These are phyloP conservation scores for Pangasius djambal DNA, from an alignment of 2,797 vertebrate species.

Conservation along the genomic window DNA sequence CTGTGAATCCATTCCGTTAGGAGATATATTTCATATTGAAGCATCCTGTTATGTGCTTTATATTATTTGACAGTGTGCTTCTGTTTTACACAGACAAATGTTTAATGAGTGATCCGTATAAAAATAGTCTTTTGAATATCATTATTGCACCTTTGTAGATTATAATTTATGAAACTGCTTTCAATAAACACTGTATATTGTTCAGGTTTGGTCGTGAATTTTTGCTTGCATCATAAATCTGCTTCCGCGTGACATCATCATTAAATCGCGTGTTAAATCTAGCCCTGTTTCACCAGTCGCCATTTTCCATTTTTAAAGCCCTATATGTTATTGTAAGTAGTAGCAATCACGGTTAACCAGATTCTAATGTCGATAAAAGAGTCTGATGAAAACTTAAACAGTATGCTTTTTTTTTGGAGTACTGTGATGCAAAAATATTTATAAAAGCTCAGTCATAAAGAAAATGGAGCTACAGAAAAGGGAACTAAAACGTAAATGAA, in stretches of 20 bases:
- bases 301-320: background rate
- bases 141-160: conserved; percentile 68
- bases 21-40: conserved; percentile 71
- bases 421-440: background rate
- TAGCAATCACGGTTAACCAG: background rate
- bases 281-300: background rate
- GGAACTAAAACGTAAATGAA: background rate
- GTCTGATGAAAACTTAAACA: background rate
- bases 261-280: background rate
- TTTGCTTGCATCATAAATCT: background rate
- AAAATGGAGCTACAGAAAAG: background rate
- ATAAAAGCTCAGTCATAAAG: background rate
- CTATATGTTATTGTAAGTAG: background rate
- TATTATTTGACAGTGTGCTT: conserved; percentile 57
- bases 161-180: conserved; percentile 79
- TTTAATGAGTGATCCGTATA: conserved; percentile 66
- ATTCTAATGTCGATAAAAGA: background rate
- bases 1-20: conserved; percentile 72
- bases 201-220: conserved; percentile 7
- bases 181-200: conserved; percentile 62
- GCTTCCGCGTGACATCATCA: background rate
- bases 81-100: conserved; percentile 56
- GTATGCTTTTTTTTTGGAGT: background rate
- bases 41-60: conserved; percentile 60
- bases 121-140: conserved; percentile 65